These are phyloP conservation scores for Heteronetta atricapilla DNA, from an alignment of 2,113 vertebrate species.

Conservation along the genomic window DNA sequence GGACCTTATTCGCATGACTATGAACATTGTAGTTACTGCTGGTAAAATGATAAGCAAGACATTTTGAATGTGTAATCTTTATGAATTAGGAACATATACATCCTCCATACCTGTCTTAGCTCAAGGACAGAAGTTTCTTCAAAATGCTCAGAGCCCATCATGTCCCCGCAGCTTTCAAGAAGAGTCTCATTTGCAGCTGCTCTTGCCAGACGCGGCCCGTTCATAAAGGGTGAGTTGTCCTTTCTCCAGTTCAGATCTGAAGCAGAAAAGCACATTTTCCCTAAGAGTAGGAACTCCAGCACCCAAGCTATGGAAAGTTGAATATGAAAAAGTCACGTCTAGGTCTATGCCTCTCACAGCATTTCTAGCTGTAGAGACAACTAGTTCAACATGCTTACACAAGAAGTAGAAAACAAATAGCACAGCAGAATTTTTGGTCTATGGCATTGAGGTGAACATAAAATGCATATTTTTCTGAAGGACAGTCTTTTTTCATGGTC, in stretches of 20 bases:
- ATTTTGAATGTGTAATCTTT: background rate
- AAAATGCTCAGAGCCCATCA: background rate
- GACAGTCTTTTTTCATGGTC: background rate
- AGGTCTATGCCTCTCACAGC: background rate
- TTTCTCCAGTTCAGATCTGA: background rate
- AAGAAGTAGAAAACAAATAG: background rate
- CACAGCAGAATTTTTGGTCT: background rate
- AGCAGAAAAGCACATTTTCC: background rate
- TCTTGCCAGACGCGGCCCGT: background rate
- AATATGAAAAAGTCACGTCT: background rate
- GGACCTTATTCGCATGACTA: background rate
- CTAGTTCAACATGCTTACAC: accelerated
- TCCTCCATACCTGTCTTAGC: background rate
- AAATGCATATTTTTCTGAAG: background rate
- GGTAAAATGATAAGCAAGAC: background rate
- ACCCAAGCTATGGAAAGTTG: background rate
- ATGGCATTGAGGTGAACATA: background rate
- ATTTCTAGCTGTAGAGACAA: background rate
- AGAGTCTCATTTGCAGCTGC: background rate
- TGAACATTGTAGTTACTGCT: background rate
- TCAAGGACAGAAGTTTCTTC: constrained; percentile 7
- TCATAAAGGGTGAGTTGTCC: accelerated
- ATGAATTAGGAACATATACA: background rate
- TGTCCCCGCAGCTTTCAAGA: background rate
- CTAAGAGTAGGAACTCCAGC: background rate